phyloP scores from a whole-genome alignment of 2,113 vertebrate species.

The Thryonomys swinderianus region DNA sequence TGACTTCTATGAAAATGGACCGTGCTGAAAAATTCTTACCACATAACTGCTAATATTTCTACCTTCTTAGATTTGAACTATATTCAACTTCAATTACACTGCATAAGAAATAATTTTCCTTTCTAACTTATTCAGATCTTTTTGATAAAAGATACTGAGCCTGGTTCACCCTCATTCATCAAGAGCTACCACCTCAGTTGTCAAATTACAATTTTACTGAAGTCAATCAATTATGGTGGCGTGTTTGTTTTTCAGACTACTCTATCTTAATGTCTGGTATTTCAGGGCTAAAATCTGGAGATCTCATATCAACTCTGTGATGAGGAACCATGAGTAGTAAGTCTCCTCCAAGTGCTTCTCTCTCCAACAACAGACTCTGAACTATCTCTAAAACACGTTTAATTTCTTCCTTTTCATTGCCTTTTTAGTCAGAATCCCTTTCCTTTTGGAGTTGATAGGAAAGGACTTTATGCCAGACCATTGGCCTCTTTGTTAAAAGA shows the following conservation, averaged over 20 bases:
- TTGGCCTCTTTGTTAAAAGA: neutral
- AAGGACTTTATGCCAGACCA: neutral
- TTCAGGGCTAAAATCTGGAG: neutral
- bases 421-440: neutral
- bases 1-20: conserved; percentile 73
- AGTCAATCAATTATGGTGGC: neutral
- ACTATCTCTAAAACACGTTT: neutral
- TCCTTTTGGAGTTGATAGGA: neutral
- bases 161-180: neutral
- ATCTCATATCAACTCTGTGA: neutral
- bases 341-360: neutral
- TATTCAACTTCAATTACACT: neutral
- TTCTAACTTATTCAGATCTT: neutral
- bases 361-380: neutral
- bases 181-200: neutral
- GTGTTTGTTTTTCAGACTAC: neutral
- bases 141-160: neutral
- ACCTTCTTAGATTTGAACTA: conserved; percentile 30
- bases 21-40: conserved; percentile 63
- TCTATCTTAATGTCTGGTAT: neutral
- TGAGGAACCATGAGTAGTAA: neutral
- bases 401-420: neutral
- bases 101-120: neutral
- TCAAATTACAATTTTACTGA: neutral
- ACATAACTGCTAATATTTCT: conserved; percentile 60